phyloP scores from a whole-genome alignment of 1,140 invertebrate species.

The Nebria ingens region DNA sequence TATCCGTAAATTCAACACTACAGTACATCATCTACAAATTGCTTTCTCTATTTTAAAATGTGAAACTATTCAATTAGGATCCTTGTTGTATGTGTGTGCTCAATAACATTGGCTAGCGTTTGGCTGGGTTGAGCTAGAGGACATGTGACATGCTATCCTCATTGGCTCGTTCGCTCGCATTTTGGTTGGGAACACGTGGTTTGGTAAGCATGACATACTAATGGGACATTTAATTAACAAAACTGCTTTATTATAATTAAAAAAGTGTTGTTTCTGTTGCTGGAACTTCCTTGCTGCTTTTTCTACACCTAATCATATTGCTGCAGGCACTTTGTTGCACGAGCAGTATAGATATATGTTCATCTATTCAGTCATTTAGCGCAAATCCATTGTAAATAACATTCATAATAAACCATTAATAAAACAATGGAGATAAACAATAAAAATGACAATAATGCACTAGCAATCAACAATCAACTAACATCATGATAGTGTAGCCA shows the following conservation, averaged over 20 bases:
- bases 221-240: not conserved
- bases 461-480: not conserved
- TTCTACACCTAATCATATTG: slow-evolving; percentile 6
- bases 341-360: not conserved
- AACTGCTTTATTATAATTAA: slow-evolving; percentile 6
- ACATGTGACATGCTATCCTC: not conserved
- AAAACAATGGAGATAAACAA: too few species aligned
- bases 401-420: too few species aligned
- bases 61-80: too few species aligned
- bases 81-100: slow-evolving; percentile 1
- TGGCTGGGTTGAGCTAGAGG: not conserved
- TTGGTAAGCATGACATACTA: not conserved
- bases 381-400: not conserved
- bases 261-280: slow-evolving; percentile 13
- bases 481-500: not conserved
- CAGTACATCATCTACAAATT: too few species aligned
- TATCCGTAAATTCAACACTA: too few species aligned
- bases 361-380: not conserved
- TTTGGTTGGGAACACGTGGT: too few species aligned
- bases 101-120: not conserved
- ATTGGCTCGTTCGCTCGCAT: slow-evolving; percentile 4
- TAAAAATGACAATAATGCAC: not conserved
- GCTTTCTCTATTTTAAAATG: too few species aligned
- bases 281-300: slow-evolving; percentile 17
- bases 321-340: not conserved